A percentile compares a stretch with the other conserved stretches of the same genome.
Evolutionary conservation across 2,113 vertebrate genomes (phyloP).

Genomic region (Mobula birostris): DNA sequence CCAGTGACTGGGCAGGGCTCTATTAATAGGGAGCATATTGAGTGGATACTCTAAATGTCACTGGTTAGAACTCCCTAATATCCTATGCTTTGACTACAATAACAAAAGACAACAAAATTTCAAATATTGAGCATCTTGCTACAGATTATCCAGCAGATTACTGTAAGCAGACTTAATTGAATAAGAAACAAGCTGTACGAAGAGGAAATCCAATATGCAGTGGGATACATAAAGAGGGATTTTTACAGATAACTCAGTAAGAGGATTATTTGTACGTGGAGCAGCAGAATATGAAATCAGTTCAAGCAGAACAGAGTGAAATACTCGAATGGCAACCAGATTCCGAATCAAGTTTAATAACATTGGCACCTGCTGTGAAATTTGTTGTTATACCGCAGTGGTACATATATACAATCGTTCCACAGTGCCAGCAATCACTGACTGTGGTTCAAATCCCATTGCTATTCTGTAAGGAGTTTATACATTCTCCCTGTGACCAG

Average conservation of each 20-base stretch:
- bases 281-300: background rate
- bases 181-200: conserved; percentile 13
- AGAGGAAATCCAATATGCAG: background rate
- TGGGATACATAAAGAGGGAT: background rate
- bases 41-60: background rate
- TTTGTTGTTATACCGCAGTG: too few species aligned
- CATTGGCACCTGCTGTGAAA: too few species aligned
- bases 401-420: too few species aligned
- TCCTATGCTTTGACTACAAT: background rate
- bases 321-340: background rate
- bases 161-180: conserved; percentile 3
- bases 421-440: too few species aligned
- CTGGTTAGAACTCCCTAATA: background rate
- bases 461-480: too few species aligned
- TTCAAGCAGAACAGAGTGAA: background rate
- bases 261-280: background rate
- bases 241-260: conserved; percentile 2
- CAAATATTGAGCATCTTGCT: background rate
- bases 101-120: background rate
- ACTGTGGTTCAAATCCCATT: too few species aligned
- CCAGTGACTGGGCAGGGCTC: too few species aligned
- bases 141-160: conserved; percentile 19
- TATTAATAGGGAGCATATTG: background rate
- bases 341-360: too few species aligned
- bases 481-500: too few species aligned